These are phyloP conservation scores for Hylyphantes graminicola DNA, from an alignment of 1,140 invertebrate genomes.

Conservation along the genomic window DNA sequence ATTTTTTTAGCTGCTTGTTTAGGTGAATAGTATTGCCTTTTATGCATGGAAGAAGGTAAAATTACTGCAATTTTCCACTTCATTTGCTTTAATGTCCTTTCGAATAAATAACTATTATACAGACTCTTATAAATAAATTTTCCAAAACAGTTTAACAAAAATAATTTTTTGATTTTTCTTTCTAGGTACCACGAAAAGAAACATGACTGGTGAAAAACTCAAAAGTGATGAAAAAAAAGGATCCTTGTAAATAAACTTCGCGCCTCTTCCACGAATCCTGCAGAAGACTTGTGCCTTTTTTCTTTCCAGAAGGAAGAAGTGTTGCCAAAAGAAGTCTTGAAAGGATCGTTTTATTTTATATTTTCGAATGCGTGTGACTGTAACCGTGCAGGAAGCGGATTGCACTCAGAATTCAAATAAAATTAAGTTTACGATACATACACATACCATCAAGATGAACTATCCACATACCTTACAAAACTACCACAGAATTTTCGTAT, in stretches of 20 bases:
- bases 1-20: no score
- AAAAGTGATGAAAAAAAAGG: neutral
- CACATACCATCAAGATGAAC: no score
- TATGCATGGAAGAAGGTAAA: no score
- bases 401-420: neutral
- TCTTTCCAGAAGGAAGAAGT: neutral
- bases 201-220: conserved; percentile 17
- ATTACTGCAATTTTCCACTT: no score
- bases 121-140: no score
- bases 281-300: conserved; percentile 11
- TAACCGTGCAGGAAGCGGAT: conserved; percentile 19
- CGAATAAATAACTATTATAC: no score
- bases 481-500: neutral
- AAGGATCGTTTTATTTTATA: neutral
- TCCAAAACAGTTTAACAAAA: no score
- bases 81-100: no score
- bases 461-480: neutral
- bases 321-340: conserved; percentile 3
- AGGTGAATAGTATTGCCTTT: no score
- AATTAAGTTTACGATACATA: no score
- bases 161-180: conserved; percentile 8
- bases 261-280: neutral
- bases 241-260: neutral
- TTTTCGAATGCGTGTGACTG: neutral
- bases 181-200: conserved; percentile 44